A percentile compares a stretch with the other conserved stretches of the same genome.
Evolutionary conservation across 1,140 invertebrate genomes (phyloP).

Genomic region (Cecropterus lyciades): DNA sequence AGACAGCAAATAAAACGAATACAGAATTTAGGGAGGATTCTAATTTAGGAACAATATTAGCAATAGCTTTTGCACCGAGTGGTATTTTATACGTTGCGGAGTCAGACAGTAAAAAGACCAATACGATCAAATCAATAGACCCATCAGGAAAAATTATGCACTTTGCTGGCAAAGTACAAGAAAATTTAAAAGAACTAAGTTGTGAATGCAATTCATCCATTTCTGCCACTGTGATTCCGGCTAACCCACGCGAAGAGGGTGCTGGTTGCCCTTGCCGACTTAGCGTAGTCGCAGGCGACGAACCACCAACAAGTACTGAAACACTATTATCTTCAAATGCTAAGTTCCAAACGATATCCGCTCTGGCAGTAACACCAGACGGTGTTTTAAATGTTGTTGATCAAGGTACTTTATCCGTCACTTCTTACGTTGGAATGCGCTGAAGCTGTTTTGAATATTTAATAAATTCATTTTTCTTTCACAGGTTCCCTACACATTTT

Average conservation of each 20-base stretch:
- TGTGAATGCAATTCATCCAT: constrained; percentile 86
- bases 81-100: constrained; percentile 97
- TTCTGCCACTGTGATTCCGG: constrained; percentile 82
- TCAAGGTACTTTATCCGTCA: constrained; percentile 86
- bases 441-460: too few relatives aligned
- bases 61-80: constrained; percentile 95
- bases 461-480: too few relatives aligned
- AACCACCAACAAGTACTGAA: constrained; percentile 90
- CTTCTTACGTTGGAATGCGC: too few relatives aligned
- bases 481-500: constrained; percentile 92
- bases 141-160: constrained; percentile 93
- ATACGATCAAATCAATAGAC: constrained; percentile 93
- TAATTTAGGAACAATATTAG: constrained; percentile 90
- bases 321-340: constrained; percentile 95
- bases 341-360: constrained; percentile 95
- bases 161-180: constrained; percentile 91
- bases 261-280: constrained; percentile 84
- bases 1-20: constrained; percentile 70
- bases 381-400: constrained; percentile 97
- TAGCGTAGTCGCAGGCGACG: constrained; percentile 85
- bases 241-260: constrained; percentile 71
- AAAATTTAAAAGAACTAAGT: constrained; percentile 83
- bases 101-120: constrained; percentile 94
- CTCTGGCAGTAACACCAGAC: constrained; percentile 96
- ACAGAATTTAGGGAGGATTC: constrained; percentile 74